Evolutionary conservation across 1,140 invertebrate species (phyloP), one percentile per base, ranked within the genome.

Genomic region (Habropoda laboriosa): DNA sequence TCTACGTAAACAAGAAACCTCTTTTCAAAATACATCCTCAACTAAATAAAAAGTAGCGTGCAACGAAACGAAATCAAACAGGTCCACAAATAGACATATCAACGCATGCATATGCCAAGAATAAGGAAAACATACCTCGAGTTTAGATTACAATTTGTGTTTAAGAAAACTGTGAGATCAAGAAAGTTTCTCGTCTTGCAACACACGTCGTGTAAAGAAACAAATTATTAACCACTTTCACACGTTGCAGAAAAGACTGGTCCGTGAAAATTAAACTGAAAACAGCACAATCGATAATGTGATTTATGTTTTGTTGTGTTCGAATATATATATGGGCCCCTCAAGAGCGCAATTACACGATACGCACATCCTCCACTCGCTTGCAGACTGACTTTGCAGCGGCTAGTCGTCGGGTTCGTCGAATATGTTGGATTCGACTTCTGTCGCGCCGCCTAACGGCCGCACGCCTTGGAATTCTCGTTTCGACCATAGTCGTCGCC

Each of bases 371-470:
- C 53, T 82, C 40, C 55, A 30, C 47, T 73, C 58, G 35, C 47
- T 27, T 70, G 21, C 78, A 47, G 63, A 81, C 79, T 78, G 81
- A 76, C 49, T 79, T 78, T 38, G 49, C 30, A 51, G 12, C 72
- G 47, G 30, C 79, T 32, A 30, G 72, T 74, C 57, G 70, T 75
- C 77, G 30, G 35, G 55, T 76, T 68, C 81, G 70, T 60, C 68
- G 55, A 61, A 66, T 75, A 78, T 40, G 76, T 75, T 60, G 58
- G 79, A 51, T 42, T 63, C 40, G 45, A 79, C 61, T 81, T 85
- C 51, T 77, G 64, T 71, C 73, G 84, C 83, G 84, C 84, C 83
- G 66, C 47, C 83, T 86, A 63, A 82, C 80, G 82, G 82, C 79
- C 32, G 72, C 53, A 49, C 57, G 51, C 66, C 53, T 68, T 71